Conservation (phyloP, 2,797 vertebrate species). For the Notolabrus celidotus region DNA sequence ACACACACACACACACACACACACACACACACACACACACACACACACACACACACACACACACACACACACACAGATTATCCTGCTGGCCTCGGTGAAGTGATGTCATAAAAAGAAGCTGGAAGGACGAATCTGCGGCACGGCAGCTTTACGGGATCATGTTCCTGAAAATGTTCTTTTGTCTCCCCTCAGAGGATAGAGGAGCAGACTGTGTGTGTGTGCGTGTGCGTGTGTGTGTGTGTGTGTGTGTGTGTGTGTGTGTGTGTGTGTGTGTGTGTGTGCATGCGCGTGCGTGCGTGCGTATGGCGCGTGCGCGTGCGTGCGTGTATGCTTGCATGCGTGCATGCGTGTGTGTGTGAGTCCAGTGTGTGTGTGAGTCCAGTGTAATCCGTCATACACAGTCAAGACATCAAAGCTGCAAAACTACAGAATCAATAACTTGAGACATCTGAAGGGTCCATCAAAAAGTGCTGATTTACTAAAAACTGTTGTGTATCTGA, state of each 20-base stretch:
- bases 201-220: constrained; percentile 35
- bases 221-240: no score
- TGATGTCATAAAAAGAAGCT: constrained; percentile 40
- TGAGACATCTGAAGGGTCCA: constrained; percentile 15
- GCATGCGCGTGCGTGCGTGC: no score
- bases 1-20: not conserved
- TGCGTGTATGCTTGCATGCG: no score
- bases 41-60: constrained; percentile 1
- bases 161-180: constrained; percentile 54
- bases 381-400: no score
- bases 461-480: no score
- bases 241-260: no score
- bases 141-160: constrained; percentile 60
- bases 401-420: constrained; percentile 8
- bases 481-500: no score
- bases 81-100: constrained; percentile 6
- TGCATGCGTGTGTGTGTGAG: no score
- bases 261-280: no score
- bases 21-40: constrained; percentile 11
- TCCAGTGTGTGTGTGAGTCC: no score
- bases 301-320: no score
- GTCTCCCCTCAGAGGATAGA: constrained; percentile 64
- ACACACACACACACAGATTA: constrained; percentile 16
- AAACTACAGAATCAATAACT: constrained; percentile 6
- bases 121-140: constrained; percentile 36